Conservation (phyloP, 1,140 invertebrate genomes). For the Archivesica marissinica region DNA sequence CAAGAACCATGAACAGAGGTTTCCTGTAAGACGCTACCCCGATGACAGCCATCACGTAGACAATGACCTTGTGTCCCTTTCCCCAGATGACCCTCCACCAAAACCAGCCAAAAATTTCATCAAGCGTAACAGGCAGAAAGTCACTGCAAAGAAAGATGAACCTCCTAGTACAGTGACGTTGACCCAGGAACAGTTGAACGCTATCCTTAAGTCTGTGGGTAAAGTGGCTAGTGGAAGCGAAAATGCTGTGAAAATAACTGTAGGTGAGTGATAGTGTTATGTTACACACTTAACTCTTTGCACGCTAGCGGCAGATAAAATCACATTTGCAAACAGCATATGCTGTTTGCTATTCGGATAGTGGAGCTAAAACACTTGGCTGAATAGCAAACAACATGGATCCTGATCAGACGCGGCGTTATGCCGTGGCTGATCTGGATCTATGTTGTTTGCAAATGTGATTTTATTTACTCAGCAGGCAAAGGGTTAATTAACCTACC, state of each 20-base stretch:
- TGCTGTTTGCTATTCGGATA: no score
- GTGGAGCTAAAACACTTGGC: no score
- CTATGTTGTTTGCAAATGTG: no score
- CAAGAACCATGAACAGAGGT: slow-evolving; percentile 71
- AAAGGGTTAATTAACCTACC: no score
- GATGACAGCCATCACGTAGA: slow-evolving; percentile 59
- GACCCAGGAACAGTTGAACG: slow-evolving; percentile 80
- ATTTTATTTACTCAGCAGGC: no score
- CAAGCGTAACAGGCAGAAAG: slow-evolving; percentile 67
- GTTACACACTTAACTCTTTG: no score
- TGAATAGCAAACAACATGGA: no score
- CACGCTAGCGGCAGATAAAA: no score
- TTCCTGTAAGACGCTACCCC: slow-evolving; percentile 63
- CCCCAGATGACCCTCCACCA: slow-evolving; percentile 54
- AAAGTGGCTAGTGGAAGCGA: slow-evolving; percentile 73
- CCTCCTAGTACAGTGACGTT: slow-evolving; percentile 73
- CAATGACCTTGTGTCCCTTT: slow-evolving; percentile 58
- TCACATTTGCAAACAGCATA: no score
- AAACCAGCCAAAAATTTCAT: slow-evolving; percentile 74
- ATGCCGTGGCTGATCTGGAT: no score
- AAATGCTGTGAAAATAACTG: slow-evolving; percentile 72
- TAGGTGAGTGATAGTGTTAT: slow-evolving; percentile 65
- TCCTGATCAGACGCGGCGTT: no score
- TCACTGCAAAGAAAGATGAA: slow-evolving; percentile 50
- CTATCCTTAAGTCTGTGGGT: slow-evolving; percentile 79